Evolutionary conservation across 2,113 vertebrate species (phyloP).

Genomic region (Phalacrocorax pelagicus): DNA sequence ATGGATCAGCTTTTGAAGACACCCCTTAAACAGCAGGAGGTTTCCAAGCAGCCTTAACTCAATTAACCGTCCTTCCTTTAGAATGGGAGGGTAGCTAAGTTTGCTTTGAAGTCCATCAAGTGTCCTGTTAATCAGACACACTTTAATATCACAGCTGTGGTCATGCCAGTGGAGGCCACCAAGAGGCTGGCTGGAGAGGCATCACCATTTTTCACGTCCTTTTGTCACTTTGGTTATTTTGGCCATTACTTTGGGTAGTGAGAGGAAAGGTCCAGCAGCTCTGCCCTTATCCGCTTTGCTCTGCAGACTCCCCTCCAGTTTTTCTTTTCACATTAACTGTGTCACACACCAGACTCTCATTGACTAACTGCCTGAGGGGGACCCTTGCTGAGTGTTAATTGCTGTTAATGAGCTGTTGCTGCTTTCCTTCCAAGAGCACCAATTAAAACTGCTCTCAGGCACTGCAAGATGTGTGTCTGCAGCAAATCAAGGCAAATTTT

Average conservation of each 20-base stretch:
- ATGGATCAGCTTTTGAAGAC: background rate
- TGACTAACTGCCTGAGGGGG: slow-evolving; percentile 38
- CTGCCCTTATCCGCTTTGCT: background rate
- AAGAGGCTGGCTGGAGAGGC: background rate
- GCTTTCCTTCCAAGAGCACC: slow-evolving; percentile 40
- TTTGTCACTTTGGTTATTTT: background rate
- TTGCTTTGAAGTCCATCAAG: background rate
- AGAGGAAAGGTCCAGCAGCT: slow-evolving; percentile 9
- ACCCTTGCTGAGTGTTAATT: slow-evolving; percentile 55
- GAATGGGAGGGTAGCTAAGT: background rate
- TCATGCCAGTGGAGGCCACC: background rate
- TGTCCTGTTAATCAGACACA: background rate
- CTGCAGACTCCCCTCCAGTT: background rate
- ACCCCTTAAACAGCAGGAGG: background rate
- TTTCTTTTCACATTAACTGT: slow-evolving; percentile 27
- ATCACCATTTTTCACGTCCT: background rate
- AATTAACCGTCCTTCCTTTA: background rate
- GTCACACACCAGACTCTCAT: slow-evolving; percentile 45
- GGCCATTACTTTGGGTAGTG: background rate
- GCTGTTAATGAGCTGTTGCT: slow-evolving; percentile 57
- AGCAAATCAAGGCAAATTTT: background rate
- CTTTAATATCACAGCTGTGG: background rate
- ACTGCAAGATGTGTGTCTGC: background rate
- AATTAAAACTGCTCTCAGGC: background rate
- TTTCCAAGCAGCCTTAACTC: background rate